Base-by-base conservation (phyloP, 2,888 invertebrate genomes). In the Eurytoma californica region DNA sequence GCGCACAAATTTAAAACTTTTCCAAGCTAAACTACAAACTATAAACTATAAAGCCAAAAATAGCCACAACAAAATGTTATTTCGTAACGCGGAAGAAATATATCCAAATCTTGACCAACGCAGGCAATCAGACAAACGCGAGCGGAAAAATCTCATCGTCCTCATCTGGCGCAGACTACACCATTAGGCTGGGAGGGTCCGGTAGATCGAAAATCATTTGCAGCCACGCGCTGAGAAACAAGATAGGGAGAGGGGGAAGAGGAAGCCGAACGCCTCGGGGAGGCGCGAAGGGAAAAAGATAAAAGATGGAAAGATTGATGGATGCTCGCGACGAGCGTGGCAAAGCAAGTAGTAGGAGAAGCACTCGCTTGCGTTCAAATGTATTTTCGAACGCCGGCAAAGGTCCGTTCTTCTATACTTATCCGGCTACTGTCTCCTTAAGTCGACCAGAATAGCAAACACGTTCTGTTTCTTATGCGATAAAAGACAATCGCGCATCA, bases 391-490 rank as follows among this genome's bases (percentile, higher is more conserved):
- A 84, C 84, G 68, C 76, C 82, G 83, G 82, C 83, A 83, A 83
- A 81, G 83, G 81, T 81, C 82, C 82, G 85, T 82, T 79, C 82
- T 83, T 82, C 85, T 86, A 86, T 84, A 86, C 84, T 85, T 85
- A 85, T 85, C 80, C 83, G 73, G 79, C 61, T 60, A 61, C 77
- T 82, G 80, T 84, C 83, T 83, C 82, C 70, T 76, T 90, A 83
- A 39, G 89, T 90, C 81, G 89, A 89, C 83, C 87, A 86, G 72
- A 89, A 86, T 85, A 87, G 85, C 81, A 82, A 85, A 80, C 85
- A 83, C 80, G 80, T 84, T 83, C 77, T 76, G 82, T 77, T 82
- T 82, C 80, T 82, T 67, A 24, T 58, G 61, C 72, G 80, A 66
- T 72, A 74, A 79, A 80, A 82, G 72, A 72, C 70, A 81, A 80